A percentile compares a stretch with the other conserved stretches of the same genome.
phyloP scores from a whole-genome alignment of 1,140 invertebrate genomes.

The Drosophila lini region DNA sequence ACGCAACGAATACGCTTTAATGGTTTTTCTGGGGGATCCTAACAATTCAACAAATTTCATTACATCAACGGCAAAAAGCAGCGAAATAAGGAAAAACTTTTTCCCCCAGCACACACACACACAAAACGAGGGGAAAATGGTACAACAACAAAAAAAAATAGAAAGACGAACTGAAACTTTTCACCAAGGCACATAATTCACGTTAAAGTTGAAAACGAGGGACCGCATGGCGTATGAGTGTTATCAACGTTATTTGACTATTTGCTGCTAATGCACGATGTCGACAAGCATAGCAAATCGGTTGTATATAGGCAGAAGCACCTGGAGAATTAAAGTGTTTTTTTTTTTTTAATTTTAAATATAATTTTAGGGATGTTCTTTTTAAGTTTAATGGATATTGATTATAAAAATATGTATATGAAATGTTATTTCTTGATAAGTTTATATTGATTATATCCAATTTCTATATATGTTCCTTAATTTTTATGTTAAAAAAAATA shows the following conservation, averaged over 20 bases:
- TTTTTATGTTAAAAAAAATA: not conserved
- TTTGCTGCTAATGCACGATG: conserved; percentile 66
- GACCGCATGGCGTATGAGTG: conserved; percentile 73
- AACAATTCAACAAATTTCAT: conserved; percentile 77
- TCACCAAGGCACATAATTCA: conserved; percentile 63
- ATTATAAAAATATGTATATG: not conserved
- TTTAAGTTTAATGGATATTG: too few species aligned
- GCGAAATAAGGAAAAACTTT: conserved; percentile 51
- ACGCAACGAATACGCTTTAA: conserved; percentile 70
- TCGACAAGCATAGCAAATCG: conserved; percentile 12
- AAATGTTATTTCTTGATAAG: not conserved
- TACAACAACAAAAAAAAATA: conserved; percentile 3
- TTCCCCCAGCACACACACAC: conserved; percentile 19
- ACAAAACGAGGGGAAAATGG: not conserved
- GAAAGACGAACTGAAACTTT: conserved; percentile 36
- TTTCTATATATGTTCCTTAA: not conserved
- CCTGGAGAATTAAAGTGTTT: not conserved
- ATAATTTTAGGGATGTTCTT: not conserved
- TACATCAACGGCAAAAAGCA: conserved; percentile 61
- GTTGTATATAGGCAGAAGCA: conserved; percentile 6
- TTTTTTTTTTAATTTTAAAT: not conserved
- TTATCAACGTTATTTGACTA: conserved; percentile 75
- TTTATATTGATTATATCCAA: not conserved
- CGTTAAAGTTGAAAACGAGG: conserved; percentile 68
- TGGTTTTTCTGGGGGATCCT: conserved; percentile 58